Conservation (phyloP, 2,113 vertebrate genomes). For the Rhadina sibilatrix region DNA sequence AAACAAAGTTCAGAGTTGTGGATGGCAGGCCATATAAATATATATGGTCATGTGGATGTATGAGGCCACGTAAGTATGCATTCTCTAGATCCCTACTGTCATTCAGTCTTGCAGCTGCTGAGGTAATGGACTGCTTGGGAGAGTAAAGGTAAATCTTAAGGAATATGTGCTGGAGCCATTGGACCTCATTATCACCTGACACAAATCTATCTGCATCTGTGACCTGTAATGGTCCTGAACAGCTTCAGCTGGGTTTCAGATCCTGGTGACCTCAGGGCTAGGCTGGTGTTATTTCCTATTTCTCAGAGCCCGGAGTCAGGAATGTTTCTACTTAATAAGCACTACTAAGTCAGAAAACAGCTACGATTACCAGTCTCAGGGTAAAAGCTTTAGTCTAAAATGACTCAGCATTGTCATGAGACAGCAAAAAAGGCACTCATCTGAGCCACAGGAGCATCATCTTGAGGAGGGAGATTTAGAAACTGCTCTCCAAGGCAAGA, state of each 20-base stretch:
- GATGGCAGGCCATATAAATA: conserved; percentile 11
- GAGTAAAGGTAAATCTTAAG: neutral
- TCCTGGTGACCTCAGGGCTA: neutral
- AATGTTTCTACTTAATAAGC: conserved; percentile 1
- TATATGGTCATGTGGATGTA: neutral
- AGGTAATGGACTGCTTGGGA: neutral
- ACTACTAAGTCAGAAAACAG: neutral
- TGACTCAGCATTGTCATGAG: neutral
- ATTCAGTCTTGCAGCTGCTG: neutral
- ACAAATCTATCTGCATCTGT: neutral
- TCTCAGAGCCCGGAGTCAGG: neutral
- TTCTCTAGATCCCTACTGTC: neutral
- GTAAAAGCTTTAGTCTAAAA: neutral
- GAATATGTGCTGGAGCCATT: neutral
- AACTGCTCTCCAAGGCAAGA: neutral
- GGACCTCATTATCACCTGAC: neutral
- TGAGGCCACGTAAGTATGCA: neutral
- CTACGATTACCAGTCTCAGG: neutral
- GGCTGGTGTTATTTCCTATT: neutral
- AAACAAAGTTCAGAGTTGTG: conserved; percentile 22
- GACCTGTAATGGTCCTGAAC: neutral
- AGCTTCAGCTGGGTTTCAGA: neutral
- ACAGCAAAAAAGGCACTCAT: neutral
- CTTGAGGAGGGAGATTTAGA: neutral
- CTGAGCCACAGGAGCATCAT: neutral